A percentile compares a stretch with the other conserved stretches of the same genome.
phyloP scores from a whole-genome alignment of 2,113 vertebrate genomes.

The Canis aureus region DNA sequence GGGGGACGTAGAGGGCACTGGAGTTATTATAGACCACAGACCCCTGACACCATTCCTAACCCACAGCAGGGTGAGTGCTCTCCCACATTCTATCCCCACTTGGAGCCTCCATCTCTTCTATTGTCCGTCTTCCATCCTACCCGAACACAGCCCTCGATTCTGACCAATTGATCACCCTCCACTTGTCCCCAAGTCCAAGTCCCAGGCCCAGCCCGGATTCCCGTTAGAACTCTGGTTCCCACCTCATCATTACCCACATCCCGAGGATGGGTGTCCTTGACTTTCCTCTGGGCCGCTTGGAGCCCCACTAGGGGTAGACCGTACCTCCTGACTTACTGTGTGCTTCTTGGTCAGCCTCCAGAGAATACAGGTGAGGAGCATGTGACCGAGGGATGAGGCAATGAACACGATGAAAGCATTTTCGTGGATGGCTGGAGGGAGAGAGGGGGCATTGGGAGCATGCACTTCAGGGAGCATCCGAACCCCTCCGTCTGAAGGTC shows the following conservation, averaged over 20 bases:
- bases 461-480: neutral
- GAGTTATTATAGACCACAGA: neutral
- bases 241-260: conserved; percentile 1
- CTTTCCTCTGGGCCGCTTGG: neutral
- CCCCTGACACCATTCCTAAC: neutral
- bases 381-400: conserved; percentile 91
- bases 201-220: neutral
- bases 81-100: neutral
- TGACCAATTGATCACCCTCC: neutral
- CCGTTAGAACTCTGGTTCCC: neutral
- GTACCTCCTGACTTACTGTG: conserved; percentile 93
- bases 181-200: neutral
- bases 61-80: neutral
- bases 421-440: conserved; percentile 91
- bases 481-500: neutral
- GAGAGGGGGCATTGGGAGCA: conserved; percentile 34
- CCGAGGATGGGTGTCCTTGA: conserved; percentile 25
- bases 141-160: neutral
- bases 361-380: conserved; percentile 94
- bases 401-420: conserved; percentile 94
- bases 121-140: neutral
- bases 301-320: conserved; percentile 49
- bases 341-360: conserved; percentile 93
- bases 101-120: neutral
- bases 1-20: neutral